phyloP scores from a whole-genome alignment of 2,797 vertebrate genomes.

The Scolopax bukidnonensis region DNA sequence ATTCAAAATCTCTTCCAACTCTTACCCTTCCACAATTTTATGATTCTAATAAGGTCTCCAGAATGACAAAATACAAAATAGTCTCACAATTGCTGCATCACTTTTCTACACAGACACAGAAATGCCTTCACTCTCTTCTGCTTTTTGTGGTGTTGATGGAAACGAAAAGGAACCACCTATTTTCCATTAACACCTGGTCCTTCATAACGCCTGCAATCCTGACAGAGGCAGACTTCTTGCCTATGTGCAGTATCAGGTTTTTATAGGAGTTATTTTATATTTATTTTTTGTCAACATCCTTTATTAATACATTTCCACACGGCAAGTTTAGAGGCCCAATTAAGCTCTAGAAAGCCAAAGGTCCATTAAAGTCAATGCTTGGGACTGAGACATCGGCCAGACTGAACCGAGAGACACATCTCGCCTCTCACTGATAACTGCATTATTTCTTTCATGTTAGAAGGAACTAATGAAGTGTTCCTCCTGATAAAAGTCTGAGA shows the following conservation, averaged over 20 bases:
- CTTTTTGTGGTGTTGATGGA: background rate
- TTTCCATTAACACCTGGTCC: background rate
- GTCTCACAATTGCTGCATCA: background rate
- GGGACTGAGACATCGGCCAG: background rate
- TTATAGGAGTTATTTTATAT: background rate
- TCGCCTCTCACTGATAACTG: too few species aligned
- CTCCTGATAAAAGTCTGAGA: background rate
- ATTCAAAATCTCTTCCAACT: background rate
- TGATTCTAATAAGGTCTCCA: background rate
- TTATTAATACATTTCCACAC: background rate
- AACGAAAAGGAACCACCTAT: fast-evolving
- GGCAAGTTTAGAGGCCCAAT: background rate
- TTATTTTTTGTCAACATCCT: background rate
- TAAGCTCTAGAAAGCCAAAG: background rate
- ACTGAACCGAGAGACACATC: background rate
- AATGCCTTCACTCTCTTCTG: background rate
- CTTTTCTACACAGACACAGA: background rate
- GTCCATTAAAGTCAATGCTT: background rate
- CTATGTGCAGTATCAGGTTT: fast-evolving
- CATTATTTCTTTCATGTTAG: too few species aligned
- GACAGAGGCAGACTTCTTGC: too few species aligned
- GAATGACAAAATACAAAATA: background rate
- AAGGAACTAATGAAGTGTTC: background rate
- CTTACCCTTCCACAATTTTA: background rate
- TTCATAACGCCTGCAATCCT: background rate